Evolutionary conservation across 2,113 vertebrate species (phyloP), one percentile per base, ranked within the genome.

Genomic region (Kobus ellipsiprymnus): DNA sequence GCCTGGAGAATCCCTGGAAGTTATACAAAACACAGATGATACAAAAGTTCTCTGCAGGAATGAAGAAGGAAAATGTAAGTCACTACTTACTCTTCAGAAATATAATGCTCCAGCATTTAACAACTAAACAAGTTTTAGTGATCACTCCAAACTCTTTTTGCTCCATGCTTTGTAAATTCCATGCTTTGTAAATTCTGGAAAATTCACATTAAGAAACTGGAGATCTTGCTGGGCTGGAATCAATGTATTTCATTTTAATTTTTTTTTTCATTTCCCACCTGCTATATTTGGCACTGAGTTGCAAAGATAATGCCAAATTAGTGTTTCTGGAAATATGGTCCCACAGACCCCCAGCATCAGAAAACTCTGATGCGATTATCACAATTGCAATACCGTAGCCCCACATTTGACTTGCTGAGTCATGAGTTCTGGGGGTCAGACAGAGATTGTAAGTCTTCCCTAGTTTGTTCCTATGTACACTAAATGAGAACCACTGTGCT

Each of bases 31-130:
- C 87, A 98, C 99, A 8, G 99, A 99, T 15, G 98, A 99, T 12
- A 98, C 98, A 67, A 99, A 99, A 97, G 97, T 99, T 64, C 98
- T 99, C 95, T 99, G 99, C 98, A 99, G 99, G 86, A 99, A 99
- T 2, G 98, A 99, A n/a, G 99, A 99, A 14, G 99, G 99, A 30
- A 99, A 99, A 98, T 99, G 99, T 99, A 98, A 99, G 99, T 99
- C 33, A 50, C 57, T 52, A 44, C 21, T 33, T 14, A 16, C 9
- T 4, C 11, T 78, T 4, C 0, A 1, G 14, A 5, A 46, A 64
- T 33, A 44, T 7, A 3, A 3, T 82, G 30, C 55, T 77, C 67
- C 10, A 50, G 85, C 46, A 29, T 33, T 62, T 62, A 80, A 74
- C 30, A 33, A 2, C n/a, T n/a, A 83, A 60, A 91, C 48, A 44